A percentile compares a stretch with the other conserved stretches of the same genome.
These are phyloP conservation scores for Melanophora roralis DNA, from an alignment of 2,888 invertebrate genomes.

Conservation along the genomic window DNA sequence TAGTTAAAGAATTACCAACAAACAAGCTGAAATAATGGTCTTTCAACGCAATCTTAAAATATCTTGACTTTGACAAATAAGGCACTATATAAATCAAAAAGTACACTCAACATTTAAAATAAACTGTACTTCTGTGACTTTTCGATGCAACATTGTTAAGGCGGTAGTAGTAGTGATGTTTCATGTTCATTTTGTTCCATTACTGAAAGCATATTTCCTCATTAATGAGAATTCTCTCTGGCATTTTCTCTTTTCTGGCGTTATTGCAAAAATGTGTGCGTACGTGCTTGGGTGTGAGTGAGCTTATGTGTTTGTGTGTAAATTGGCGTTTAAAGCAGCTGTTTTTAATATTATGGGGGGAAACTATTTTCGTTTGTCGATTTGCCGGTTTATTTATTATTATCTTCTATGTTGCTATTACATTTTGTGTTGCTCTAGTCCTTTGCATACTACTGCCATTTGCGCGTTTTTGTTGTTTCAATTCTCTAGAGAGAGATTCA, in stretches of 20 bases:
- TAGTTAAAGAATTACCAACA: too few relatives aligned
- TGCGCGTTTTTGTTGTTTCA: not conserved
- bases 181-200: constrained; percentile 14
- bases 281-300: too few relatives aligned
- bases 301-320: not conserved
- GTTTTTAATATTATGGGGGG: constrained; percentile 31
- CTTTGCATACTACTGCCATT: not conserved
- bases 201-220: not conserved
- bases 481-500: constrained; percentile 22
- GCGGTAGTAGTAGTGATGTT: constrained; percentile 13
- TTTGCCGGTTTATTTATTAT: constrained; percentile 42
- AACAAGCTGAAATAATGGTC: too few relatives aligned
- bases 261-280: not conserved
- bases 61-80: too few relatives aligned
- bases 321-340: constrained; percentile 36
- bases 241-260: not conserved
- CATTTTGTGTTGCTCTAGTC: constrained; percentile 10
- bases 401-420: not conserved
- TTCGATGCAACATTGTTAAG: not conserved
- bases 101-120: too few relatives aligned
- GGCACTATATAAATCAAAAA: too few relatives aligned
- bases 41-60: too few relatives aligned
- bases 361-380: not conserved
- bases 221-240: too few relatives aligned
- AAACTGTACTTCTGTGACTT: not conserved